Evolutionary conservation across 1,140 invertebrate genomes (phyloP), one percentile per base, ranked within the genome.

Genomic region (Meloidogyne exigua): DNA sequence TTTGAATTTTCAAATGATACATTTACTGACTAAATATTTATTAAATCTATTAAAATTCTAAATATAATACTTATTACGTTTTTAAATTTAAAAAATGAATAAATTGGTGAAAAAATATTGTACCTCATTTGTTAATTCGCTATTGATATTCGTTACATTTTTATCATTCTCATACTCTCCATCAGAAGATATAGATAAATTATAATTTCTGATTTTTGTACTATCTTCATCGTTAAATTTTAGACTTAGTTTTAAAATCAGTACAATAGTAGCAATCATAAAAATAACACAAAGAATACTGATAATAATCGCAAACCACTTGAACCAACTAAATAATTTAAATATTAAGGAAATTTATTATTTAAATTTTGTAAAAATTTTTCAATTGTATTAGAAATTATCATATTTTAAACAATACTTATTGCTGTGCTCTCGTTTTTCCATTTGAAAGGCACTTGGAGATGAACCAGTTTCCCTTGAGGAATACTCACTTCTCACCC

Each of bases 371-470:
- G n/a, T n/a, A n/a, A n/a, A n/a, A n/a, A n/a, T n/a, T n/a, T n/a
- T n/a, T n/a, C n/a, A n/a, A n/a, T n/a, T n/a, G n/a, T n/a, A n/a
- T n/a, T n/a, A n/a, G n/a, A n/a, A n/a, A n/a, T n/a, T n/a, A n/a
- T n/a, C n/a, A n/a, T n/a, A n/a, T n/a, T 36, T n/a, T 15, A 25
- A 32, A 26, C n/a, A 28, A 32, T 13, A 39, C 44, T 39, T 80
- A 81, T 78, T 68, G 66, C 49, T 62, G 23, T 85, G 80, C 25
- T 82, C 67, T 28, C 70, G 75, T 62, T 83, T 87, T 42, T 85
- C 85, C 77, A 85, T 82, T 42, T 87, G 83, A 18, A 84, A 74
- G 63, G 85, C 82, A 71, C 83, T 85, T n/a, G 84, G 73, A 3
- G 80, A 82, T 71, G 84, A 86, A 23, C 82, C 84, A 28, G 85